Conservation (phyloP, 2,113 vertebrate genomes). For the Psilopsiagon aurifrons region DNA sequence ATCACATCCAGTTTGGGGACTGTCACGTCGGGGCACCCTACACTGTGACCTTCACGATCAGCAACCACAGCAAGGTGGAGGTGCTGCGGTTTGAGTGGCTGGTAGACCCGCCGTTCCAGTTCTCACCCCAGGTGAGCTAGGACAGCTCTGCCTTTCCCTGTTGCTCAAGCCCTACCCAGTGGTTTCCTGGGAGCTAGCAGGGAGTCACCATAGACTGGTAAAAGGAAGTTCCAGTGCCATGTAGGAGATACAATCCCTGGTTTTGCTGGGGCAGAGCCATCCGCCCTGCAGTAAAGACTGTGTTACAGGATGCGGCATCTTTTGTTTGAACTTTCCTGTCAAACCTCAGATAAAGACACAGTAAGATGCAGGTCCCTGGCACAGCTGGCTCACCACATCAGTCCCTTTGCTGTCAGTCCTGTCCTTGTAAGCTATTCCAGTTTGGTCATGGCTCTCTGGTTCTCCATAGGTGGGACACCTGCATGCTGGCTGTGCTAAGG, state of each 20-base stretch:
- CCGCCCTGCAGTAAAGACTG: neutral
- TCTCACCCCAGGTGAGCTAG: conserved; percentile 81
- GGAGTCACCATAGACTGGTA: rapidly evolving
- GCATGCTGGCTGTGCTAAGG: conserved; percentile 86
- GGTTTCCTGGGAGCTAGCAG: neutral
- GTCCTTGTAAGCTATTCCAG: neutral
- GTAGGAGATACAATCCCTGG: neutral
- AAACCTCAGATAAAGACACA: neutral
- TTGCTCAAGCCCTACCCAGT: neutral
- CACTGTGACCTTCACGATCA: conserved; percentile 81
- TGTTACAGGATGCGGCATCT: neutral
- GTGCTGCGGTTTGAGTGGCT: conserved; percentile 87
- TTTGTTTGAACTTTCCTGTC: neutral
- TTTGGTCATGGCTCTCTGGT: neutral
- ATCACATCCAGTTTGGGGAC: conserved; percentile 84
- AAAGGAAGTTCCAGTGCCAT: neutral
- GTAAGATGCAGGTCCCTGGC: neutral
- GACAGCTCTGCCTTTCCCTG: neutral
- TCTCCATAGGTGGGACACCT: conserved; percentile 85
- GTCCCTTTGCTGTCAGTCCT: neutral
- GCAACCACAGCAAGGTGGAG: conserved; percentile 78
- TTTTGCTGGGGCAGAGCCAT: neutral
- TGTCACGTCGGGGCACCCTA: conserved; percentile 78
- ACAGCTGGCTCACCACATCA: neutral
- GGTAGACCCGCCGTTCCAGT: conserved; percentile 49